phyloP scores from a whole-genome alignment of 2,797 vertebrate genomes.

The Onychomys torridus region DNA sequence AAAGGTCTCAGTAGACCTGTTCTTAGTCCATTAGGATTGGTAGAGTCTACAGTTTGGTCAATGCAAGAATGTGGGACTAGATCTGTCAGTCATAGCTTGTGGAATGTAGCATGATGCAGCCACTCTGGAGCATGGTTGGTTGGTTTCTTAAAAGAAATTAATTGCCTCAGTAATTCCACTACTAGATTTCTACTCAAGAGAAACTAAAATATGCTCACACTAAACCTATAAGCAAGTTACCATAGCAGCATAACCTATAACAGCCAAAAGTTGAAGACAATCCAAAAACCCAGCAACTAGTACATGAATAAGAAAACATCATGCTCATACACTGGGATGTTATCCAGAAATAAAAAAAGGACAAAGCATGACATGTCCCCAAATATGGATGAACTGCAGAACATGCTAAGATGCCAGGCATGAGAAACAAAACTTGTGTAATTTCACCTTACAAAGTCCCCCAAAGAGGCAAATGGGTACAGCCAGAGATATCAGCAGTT shows the following conservation, averaged over 20 bases:
- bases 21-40: neutral
- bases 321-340: neutral
- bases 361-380: neutral
- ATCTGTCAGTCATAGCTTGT: neutral
- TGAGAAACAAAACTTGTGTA: neutral
- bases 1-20: neutral
- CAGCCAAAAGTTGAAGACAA: neutral
- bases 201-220: constrained; percentile 24
- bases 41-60: neutral
- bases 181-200: neutral
- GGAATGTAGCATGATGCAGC: neutral
- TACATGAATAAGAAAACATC: neutral
- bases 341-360: neutral
- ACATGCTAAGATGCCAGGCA: neutral
- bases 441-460: neutral
- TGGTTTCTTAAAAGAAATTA: neutral
- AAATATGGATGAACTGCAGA: neutral
- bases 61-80: neutral
- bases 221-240: neutral
- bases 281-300: neutral
- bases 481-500: neutral
- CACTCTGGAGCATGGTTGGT: neutral
- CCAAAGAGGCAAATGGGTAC: neutral
- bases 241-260: neutral
- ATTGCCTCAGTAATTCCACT: neutral